These are phyloP conservation scores for Bovichtus variegatus DNA, from an alignment of 2,797 vertebrate species.

Conservation along the genomic window DNA sequence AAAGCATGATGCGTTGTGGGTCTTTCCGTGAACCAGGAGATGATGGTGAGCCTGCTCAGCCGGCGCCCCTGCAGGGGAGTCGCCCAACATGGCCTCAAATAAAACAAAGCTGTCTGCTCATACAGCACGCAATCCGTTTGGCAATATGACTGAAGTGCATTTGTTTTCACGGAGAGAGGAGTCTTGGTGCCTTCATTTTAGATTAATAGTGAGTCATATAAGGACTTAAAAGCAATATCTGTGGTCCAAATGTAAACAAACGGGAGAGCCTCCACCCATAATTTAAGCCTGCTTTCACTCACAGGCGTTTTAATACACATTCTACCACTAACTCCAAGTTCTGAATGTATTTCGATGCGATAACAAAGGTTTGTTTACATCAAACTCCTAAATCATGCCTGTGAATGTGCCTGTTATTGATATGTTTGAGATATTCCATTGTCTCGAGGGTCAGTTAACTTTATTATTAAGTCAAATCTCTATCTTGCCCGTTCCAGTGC, in stretches of 20 bases:
- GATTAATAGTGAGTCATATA: slow-evolving; percentile 15
- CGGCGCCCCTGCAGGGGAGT: slow-evolving; percentile 24
- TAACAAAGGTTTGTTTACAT: background rate
- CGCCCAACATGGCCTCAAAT: slow-evolving; percentile 20
- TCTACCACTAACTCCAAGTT: background rate
- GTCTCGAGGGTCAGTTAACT: background rate
- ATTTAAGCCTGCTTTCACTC: background rate
- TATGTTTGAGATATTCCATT: background rate
- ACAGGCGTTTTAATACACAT: background rate
- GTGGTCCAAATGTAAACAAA: slow-evolving; percentile 15
- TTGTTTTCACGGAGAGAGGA: slow-evolving; percentile 19
- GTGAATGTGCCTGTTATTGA: background rate
- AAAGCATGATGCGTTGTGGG: slow-evolving; percentile 96
- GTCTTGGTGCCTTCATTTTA: slow-evolving; percentile 12
- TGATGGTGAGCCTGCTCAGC: slow-evolving; percentile 88
- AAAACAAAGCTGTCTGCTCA: slow-evolving; percentile 34
- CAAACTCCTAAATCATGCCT: background rate
- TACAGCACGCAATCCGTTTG: slow-evolving; percentile 18
- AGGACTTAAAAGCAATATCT: background rate
- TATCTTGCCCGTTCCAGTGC: slow-evolving; percentile 85
- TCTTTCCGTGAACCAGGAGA: slow-evolving; percentile 97
- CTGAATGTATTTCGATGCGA: background rate
- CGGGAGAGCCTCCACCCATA: background rate
- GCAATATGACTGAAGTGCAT: slow-evolving; percentile 18
- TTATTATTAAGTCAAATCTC: slow-evolving; percentile 16